These are phyloP conservation scores for Drosophila sechellia DNA, from an alignment of 1,140 invertebrate species.

Conservation along the genomic window DNA sequence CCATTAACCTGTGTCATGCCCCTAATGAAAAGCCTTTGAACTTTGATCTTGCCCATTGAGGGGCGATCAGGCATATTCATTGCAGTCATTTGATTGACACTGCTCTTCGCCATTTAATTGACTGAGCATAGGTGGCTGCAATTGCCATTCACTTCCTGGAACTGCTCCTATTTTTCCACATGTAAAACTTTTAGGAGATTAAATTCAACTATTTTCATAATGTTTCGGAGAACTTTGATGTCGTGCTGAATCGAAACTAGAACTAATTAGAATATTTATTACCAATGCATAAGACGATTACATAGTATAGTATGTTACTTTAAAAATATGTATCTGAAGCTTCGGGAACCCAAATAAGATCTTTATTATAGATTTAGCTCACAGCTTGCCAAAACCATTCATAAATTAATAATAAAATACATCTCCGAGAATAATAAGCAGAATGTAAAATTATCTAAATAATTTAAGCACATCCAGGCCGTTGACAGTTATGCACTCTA, in stretches of 20 bases:
- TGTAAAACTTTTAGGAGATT: background rate
- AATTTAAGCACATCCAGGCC: conserved; percentile 21
- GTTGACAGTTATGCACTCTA: conserved; percentile 25
- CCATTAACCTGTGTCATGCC: conserved; percentile 21
- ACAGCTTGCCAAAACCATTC: too few relatives aligned
- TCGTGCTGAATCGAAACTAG: background rate
- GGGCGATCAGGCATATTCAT: conserved; percentile 28
- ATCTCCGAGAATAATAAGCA: background rate
- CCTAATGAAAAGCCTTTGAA: conserved; percentile 56
- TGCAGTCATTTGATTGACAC: conserved; percentile 31
- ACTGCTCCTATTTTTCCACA: background rate
- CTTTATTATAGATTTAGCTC: too few relatives aligned
- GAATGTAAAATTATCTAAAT: conserved; percentile 8
- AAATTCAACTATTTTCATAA: background rate
- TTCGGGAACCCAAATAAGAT: too few relatives aligned
- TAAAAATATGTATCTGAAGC: too few relatives aligned
- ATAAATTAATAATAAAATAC: background rate
- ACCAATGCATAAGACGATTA: too few relatives aligned
- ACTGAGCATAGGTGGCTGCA: background rate
- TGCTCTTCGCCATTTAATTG: conserved; percentile 34
- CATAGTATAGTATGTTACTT: too few relatives aligned
- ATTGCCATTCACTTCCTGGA: conserved; percentile 2
- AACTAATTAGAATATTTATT: background rate
- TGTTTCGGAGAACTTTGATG: background rate
- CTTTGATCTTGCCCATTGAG: conserved; percentile 22